phyloP scores from a whole-genome alignment of 2,113 vertebrate genomes.

The Neodontobutis hainanensis region DNA sequence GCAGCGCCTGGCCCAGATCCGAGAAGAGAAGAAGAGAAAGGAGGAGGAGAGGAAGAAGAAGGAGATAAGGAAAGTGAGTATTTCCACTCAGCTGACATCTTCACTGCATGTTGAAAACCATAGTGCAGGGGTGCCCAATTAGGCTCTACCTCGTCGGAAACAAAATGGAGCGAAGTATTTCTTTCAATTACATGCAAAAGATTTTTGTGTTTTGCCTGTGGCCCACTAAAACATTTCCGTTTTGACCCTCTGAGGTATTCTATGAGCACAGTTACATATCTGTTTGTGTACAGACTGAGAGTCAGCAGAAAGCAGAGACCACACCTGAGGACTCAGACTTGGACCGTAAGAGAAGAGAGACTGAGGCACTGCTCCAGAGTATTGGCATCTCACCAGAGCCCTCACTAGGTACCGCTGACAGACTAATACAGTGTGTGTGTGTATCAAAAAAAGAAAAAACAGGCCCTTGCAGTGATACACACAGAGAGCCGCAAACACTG shows the following conservation, averaged over 20 bases:
- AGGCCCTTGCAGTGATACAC: too few species aligned
- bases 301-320: conserved; percentile 90
- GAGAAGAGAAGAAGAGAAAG: conserved; percentile 98
- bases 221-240: too few species aligned
- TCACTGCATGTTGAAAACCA: conserved; percentile 2
- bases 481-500: too few species aligned
- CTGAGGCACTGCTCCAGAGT: conserved; percentile 94
- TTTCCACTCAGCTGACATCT: conserved; percentile 22
- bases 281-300: conserved; percentile 80
- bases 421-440: too few species aligned
- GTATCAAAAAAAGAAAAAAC: too few species aligned
- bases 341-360: conserved; percentile 95
- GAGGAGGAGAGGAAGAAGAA: conserved; percentile 98
- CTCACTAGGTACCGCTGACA: conserved; percentile 83
- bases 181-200: too few species aligned
- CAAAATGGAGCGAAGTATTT: too few species aligned
- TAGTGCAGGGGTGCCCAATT: too few species aligned
- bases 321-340: conserved; percentile 90
- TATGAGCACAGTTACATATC: too few species aligned
- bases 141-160: too few species aligned
- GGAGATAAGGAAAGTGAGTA: conserved; percentile 85
- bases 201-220: too few species aligned
- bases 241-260: too few species aligned
- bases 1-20: conserved; percentile 95
- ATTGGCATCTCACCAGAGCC: conserved; percentile 98